These are phyloP conservation scores for Promerops cafer DNA, from an alignment of 2,113 vertebrate species.

Conservation along the genomic window DNA sequence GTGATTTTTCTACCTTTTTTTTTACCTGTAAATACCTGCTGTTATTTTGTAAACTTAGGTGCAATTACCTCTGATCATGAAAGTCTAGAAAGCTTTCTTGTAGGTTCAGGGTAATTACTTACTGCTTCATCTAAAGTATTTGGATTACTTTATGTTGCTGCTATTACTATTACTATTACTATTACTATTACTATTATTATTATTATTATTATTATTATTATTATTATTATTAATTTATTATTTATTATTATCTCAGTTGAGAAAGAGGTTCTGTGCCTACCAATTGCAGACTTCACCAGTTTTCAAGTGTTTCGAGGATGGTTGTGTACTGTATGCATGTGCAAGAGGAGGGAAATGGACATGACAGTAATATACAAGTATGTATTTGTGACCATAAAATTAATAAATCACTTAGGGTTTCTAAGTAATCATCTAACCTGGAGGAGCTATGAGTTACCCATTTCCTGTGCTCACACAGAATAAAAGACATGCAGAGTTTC, in stretches of 20 bases:
- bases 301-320: background rate
- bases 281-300: fast-evolving
- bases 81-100: background rate
- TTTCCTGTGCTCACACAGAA: background rate
- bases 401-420: background rate
- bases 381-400: background rate
- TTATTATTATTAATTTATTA: background rate
- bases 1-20: background rate
- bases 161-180: background rate
- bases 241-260: background rate
- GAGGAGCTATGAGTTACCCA: background rate
- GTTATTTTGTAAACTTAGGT: background rate
- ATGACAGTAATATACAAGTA: background rate
- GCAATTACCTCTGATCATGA: background rate
- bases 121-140: background rate
- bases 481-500: background rate
- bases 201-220: background rate
- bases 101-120: background rate
- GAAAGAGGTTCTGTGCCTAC: background rate
- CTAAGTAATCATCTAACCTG: background rate
- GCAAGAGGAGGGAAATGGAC: background rate
- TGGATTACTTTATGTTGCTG: background rate
- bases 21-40: background rate
- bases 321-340: background rate
- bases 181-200: background rate